phyloP scores from a whole-genome alignment of 1,140 invertebrate genomes.

The Neotoxoptera formosana region DNA sequence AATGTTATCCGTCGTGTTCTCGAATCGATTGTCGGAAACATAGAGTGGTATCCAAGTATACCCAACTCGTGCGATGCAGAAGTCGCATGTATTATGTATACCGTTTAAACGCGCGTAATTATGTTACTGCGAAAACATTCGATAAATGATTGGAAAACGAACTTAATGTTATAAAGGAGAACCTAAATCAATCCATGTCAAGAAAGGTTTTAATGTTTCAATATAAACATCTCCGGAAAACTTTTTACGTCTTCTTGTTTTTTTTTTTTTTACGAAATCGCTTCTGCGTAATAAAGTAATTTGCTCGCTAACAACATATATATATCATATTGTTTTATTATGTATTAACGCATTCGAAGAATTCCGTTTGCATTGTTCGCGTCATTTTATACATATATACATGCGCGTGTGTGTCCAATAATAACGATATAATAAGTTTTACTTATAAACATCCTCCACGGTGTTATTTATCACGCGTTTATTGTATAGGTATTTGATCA shows the following conservation, averaged over 20 bases:
- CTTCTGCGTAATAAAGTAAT: neutral
- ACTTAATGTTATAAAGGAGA: neutral
- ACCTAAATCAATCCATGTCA: neutral
- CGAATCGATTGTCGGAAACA: neutral
- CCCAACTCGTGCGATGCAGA: neutral
- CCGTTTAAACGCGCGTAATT: neutral
- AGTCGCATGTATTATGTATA: neutral
- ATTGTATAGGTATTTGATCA: neutral
- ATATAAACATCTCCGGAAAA: neutral
- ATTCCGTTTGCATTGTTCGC: neutral
- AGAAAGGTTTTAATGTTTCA: neutral
- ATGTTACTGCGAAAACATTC: neutral
- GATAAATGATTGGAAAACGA: neutral
- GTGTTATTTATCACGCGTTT: neutral
- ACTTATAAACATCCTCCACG: neutral
- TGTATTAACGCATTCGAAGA: neutral
- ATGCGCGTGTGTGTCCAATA: neutral
- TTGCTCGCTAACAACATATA: neutral
- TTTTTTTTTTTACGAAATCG: neutral
- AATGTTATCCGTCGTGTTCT: neutral
- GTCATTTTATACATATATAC: neutral
- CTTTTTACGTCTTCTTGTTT: neutral
- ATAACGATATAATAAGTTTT: neutral
- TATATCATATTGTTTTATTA: neutral
- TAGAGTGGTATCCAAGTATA: neutral